Conservation (phyloP, 2,888 invertebrate genomes). For the Patella pellucida region DNA sequence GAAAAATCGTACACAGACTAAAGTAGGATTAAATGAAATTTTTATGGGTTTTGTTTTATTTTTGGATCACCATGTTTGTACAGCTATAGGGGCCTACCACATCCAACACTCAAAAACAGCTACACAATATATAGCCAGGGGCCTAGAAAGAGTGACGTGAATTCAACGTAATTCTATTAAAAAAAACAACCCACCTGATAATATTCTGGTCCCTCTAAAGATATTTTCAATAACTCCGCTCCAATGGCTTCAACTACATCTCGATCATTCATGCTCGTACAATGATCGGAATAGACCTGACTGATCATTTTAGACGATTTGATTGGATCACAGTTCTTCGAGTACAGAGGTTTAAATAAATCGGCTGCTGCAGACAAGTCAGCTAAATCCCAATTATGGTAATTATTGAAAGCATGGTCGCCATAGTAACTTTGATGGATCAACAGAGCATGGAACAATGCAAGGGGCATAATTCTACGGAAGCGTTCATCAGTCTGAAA, state of each 20-base stretch:
- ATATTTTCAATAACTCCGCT: conserved; percentile 19
- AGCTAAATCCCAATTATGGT: conserved; percentile 57
- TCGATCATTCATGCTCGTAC: conserved; percentile 35
- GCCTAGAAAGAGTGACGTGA: too few species aligned
- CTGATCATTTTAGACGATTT: conserved; percentile 46
- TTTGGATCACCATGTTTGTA: too few species aligned
- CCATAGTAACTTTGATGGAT: conserved; percentile 62
- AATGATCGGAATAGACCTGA: conserved; percentile 55
- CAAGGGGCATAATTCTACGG: conserved; percentile 51
- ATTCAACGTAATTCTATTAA: too few species aligned
- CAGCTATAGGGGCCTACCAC: too few species aligned
- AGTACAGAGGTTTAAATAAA: conserved; percentile 48
- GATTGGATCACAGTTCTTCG: conserved; percentile 36
- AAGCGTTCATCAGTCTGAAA: conserved; percentile 33
- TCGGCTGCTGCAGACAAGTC: conserved; percentile 60
- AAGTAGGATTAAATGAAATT: too few species aligned
- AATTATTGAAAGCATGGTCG: conserved; percentile 49
- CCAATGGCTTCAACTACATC: conserved; percentile 40
- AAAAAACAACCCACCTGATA: background rate
- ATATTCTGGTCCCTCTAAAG: background rate
- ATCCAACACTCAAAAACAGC: too few species aligned
- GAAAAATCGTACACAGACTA: too few species aligned
- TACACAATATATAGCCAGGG: too few species aligned
- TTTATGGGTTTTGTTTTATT: too few species aligned
- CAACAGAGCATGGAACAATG: conserved; percentile 60